A percentile compares a stretch with the other conserved stretches of the same genome.
phyloP scores from a whole-genome alignment of 2,113 vertebrate species.

The Trogon surrucura region DNA sequence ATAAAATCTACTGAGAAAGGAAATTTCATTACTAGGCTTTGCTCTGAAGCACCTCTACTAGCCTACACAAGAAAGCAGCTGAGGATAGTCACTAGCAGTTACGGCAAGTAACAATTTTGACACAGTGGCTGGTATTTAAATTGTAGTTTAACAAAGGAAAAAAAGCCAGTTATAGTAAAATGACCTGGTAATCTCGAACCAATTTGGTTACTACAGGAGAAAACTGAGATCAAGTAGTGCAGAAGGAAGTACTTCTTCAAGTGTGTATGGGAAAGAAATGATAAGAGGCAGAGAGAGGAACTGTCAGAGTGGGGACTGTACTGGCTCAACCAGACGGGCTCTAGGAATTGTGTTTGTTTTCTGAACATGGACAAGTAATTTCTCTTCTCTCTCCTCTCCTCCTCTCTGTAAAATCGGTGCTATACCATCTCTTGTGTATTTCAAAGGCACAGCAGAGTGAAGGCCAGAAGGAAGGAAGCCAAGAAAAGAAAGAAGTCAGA shows the following conservation, averaged over 20 bases:
- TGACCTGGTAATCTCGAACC: background rate
- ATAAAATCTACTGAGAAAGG: background rate
- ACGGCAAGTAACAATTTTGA: background rate
- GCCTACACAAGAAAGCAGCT: background rate
- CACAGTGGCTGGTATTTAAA: background rate
- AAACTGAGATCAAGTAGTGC: background rate
- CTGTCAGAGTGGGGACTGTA: background rate
- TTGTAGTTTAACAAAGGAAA: background rate
- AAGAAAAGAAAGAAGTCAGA: constrained; percentile 5
- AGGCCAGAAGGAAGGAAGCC: background rate
- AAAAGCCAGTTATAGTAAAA: background rate
- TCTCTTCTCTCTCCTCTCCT: background rate
- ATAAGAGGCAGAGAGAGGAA: background rate
- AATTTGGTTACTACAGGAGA: background rate
- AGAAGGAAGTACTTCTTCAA: background rate
- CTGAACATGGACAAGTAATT: background rate
- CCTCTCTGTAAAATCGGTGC: background rate
- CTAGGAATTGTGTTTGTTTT: background rate
- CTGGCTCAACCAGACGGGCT: background rate
- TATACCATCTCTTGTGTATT: background rate
- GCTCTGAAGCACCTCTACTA: background rate
- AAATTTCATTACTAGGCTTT: background rate
- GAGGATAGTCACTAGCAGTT: background rate
- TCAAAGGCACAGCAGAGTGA: background rate
- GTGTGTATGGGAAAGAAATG: background rate